A percentile compares a stretch with the other conserved stretches of the same genome.
phyloP scores from a whole-genome alignment of 2,797 vertebrate species.

The Lacerta viridis region DNA sequence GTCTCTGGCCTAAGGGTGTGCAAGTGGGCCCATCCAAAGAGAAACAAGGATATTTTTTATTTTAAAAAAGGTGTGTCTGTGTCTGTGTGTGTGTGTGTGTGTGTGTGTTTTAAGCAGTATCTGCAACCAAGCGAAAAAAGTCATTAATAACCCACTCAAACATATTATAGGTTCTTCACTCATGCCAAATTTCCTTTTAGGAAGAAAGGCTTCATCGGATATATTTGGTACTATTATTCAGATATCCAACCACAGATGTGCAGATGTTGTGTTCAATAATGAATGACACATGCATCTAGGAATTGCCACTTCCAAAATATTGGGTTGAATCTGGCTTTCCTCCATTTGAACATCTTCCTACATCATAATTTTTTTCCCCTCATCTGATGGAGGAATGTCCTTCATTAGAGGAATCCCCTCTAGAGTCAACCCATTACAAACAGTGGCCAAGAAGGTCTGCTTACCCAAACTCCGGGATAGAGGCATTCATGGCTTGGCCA shows the following conservation, averaged over 20 bases:
- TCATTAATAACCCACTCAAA: background rate
- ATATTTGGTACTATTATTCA: background rate
- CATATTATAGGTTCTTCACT: background rate
- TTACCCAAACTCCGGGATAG: background rate
- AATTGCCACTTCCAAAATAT: background rate
- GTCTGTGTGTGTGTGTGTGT: too few species aligned
- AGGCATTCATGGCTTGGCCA: too few species aligned
- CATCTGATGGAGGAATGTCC: background rate
- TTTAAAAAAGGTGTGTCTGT: background rate
- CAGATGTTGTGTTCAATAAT: background rate
- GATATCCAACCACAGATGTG: too few species aligned
- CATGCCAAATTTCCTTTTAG: background rate
- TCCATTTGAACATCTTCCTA: background rate
- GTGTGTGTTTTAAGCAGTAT: background rate
- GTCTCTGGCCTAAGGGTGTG: slow-evolving; percentile 25
- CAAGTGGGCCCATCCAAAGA: background rate
- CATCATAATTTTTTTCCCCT: background rate
- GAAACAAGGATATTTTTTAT: background rate
- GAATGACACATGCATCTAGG: background rate
- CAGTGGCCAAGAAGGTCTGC: background rate
- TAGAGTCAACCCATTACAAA: background rate
- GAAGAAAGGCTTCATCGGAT: background rate
- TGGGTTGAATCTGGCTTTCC: background rate
- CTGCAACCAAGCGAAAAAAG: background rate
- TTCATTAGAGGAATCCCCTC: background rate